phyloP scores from a whole-genome alignment of 2,888 invertebrate species.

The Eledone cirrhosa region DNA sequence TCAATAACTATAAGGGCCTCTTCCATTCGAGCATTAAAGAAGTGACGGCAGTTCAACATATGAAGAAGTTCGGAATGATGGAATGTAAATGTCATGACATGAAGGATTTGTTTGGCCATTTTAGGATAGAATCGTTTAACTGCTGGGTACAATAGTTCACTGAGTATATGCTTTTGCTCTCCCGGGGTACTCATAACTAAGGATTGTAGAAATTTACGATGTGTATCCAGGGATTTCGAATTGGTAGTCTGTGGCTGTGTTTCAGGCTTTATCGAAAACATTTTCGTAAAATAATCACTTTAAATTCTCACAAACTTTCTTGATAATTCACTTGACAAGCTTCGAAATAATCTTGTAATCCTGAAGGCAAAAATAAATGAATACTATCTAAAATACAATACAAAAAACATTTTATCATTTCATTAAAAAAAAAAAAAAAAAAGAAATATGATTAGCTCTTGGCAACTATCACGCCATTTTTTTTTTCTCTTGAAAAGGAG shows the following conservation, averaged over 20 bases:
- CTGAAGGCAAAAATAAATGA: too few relatives aligned
- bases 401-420: too few relatives aligned
- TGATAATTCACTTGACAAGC: too few relatives aligned
- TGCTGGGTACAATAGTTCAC: neutral
- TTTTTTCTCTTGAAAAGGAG: too few relatives aligned
- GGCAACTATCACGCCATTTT: too few relatives aligned
- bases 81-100: neutral
- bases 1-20: neutral
- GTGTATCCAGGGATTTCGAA: neutral
- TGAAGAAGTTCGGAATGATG: slow-evolving; percentile 1
- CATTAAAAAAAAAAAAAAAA: too few relatives aligned
- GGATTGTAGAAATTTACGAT: neutral
- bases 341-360: too few relatives aligned
- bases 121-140: neutral
- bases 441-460: too few relatives aligned
- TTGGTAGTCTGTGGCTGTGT: neutral
- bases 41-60: slow-evolving; percentile 5
- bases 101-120: neutral
- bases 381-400: too few relatives aligned
- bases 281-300: neutral
- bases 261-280: neutral
- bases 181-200: neutral
- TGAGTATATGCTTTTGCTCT: neutral
- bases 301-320: too few relatives aligned
- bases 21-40: slow-evolving; percentile 7